Percentiles rank a stretch among this genome's conserved stretches.
phyloP scores from a whole-genome alignment of 2,113 vertebrate species.

The Numenius arquata region DNA sequence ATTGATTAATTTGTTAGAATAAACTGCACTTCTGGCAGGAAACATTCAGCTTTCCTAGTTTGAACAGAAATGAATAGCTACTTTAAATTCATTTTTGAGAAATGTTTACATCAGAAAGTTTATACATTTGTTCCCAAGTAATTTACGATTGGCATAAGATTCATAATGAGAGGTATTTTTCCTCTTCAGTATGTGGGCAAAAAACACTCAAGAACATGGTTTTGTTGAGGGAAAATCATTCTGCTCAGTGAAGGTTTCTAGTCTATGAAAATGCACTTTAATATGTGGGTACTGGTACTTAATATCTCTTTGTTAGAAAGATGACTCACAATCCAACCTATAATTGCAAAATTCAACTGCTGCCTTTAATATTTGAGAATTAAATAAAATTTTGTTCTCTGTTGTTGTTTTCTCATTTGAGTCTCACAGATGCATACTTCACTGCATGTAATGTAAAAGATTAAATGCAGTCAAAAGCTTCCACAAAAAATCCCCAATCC shows the following conservation, averaged over 20 bases:
- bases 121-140: not conserved
- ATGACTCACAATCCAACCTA: not conserved
- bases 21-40: not conserved
- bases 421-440: not conserved
- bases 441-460: not conserved
- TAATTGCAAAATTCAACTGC: not conserved
- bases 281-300: not conserved
- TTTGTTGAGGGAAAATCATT: not conserved
- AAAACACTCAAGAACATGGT: not conserved
- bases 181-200: not conserved
- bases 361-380: not conserved
- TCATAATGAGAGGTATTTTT: not conserved
- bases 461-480: not conserved
- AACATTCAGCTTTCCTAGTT: not conserved
- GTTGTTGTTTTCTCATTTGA: not conserved
- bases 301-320: not conserved
- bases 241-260: not conserved
- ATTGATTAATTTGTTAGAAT: not conserved
- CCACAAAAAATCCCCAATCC: not conserved
- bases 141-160: not conserved
- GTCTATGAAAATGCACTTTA: not conserved
- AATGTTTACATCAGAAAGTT: not conserved
- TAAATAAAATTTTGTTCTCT: not conserved
- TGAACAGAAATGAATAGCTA: not conserved
- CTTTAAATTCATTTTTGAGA: not conserved